Conservation (phyloP, 2,113 vertebrate species). For the Petaurus breviceps region DNA sequence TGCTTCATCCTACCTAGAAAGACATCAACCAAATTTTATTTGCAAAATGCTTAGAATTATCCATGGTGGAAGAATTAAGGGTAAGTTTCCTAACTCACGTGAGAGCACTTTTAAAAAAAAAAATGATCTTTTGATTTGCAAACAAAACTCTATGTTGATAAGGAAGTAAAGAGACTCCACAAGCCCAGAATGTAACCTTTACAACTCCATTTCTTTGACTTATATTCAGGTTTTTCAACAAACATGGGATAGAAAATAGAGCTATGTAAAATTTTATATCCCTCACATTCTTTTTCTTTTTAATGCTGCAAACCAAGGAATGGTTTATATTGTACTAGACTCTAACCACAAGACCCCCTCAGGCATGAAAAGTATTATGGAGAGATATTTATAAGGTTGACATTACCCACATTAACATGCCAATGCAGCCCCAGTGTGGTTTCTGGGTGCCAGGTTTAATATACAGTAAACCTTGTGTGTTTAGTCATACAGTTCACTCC, state of each 20-base stretch:
- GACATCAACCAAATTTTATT: background rate
- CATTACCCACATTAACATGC: slow-evolving; percentile 72
- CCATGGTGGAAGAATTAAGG: background rate
- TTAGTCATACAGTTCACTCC: background rate
- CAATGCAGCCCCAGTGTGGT: slow-evolving; percentile 61
- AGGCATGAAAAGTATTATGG: slow-evolving; percentile 67
- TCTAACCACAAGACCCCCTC: slow-evolving; percentile 67
- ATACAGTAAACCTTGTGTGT: slow-evolving; percentile 34
- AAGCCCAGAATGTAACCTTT: slow-evolving; percentile 36
- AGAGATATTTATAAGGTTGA: slow-evolving; percentile 74
- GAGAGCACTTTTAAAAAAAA: background rate
- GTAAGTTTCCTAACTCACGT: slow-evolving; percentile 34
- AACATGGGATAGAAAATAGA: slow-evolving; percentile 56
- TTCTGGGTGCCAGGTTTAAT: slow-evolving; percentile 64
- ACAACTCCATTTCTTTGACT: slow-evolving; percentile 49
- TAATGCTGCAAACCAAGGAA: slow-evolving; percentile 58
- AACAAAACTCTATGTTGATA: slow-evolving; percentile 45
- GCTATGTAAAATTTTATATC: slow-evolving; percentile 50
- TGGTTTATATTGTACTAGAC: slow-evolving; percentile 47
- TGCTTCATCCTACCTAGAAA: slow-evolving; percentile 7
- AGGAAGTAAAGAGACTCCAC: slow-evolving; percentile 9
- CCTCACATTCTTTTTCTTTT: slow-evolving; percentile 62
- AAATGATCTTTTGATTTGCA: slow-evolving; percentile 50
- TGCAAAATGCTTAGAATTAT: background rate
- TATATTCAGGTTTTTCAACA: slow-evolving; percentile 52